These are phyloP conservation scores for Leucopsar rothschildi DNA, from an alignment of 2,113 vertebrate genomes.

Conservation along the genomic window DNA sequence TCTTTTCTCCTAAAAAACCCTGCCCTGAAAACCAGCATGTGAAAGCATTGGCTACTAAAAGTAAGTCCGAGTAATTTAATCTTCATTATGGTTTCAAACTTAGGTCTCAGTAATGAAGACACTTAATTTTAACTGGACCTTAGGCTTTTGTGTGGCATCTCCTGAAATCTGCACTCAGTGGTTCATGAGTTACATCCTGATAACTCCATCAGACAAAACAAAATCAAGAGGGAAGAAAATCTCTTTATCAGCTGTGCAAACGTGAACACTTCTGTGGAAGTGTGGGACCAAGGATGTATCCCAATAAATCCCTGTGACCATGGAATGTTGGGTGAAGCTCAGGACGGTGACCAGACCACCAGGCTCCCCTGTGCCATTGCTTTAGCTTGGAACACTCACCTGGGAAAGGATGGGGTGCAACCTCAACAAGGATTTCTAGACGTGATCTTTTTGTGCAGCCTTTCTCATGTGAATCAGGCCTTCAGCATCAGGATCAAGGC, in stretches of 20 bases:
- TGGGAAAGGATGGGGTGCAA: neutral
- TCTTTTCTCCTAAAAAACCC: neutral
- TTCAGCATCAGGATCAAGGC: conserved; percentile 19
- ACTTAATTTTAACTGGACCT: neutral
- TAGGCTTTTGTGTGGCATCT: neutral
- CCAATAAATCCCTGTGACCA: neutral
- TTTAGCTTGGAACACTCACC: neutral
- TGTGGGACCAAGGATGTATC: neutral
- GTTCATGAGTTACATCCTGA: neutral
- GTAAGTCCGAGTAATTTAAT: neutral
- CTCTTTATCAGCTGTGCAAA: neutral
- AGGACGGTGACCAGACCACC: neutral
- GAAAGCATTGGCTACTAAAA: neutral
- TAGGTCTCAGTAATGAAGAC: neutral
- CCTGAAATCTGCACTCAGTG: neutral
- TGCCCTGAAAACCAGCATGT: neutral
- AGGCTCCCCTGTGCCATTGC: neutral
- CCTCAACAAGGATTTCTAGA: neutral
- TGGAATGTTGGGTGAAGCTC: neutral
- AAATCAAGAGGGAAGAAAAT: neutral
- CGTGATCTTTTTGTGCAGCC: neutral
- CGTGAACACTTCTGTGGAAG: neutral
- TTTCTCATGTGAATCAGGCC: neutral
- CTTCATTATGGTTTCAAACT: neutral
- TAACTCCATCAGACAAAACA: neutral